phyloP scores from a whole-genome alignment of 2,797 vertebrate species.

The Enteromius unitaeniatus region DNA sequence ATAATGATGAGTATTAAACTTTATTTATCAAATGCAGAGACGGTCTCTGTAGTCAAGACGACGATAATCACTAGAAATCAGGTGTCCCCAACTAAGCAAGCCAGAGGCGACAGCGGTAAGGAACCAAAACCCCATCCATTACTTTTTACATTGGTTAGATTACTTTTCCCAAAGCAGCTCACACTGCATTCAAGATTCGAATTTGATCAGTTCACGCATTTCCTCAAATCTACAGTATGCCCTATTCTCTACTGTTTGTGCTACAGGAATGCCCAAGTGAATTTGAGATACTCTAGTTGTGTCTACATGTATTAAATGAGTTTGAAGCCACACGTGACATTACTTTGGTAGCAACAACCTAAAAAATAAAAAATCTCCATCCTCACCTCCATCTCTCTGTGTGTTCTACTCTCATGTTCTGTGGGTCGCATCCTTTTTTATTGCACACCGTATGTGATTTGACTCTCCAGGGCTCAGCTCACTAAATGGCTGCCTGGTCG shows the following conservation, averaged over 20 bases:
- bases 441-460: conserved; percentile 34
- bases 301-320: background rate
- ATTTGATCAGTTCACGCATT: background rate
- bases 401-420: conserved; percentile 34
- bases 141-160: background rate
- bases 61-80: too few relatives aligned
- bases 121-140: too few relatives aligned
- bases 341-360: background rate
- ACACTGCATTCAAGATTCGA: background rate
- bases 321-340: background rate
- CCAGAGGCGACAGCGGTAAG: too few relatives aligned
- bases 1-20: too few relatives aligned
- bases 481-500: conserved; percentile 68
- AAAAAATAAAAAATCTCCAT: background rate
- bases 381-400: conserved; percentile 7
- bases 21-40: too few relatives aligned
- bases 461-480: conserved; percentile 42
- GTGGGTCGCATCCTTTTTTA: conserved; percentile 38
- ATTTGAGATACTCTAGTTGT: background rate
- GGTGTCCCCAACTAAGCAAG: too few relatives aligned
- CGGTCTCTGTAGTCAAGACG: too few relatives aligned
- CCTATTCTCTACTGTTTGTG: background rate
- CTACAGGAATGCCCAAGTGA: background rate
- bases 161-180: background rate
- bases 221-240: background rate